Base-by-base conservation (phyloP, 2,888 invertebrate genomes). In the Axea sp. region DNA sequence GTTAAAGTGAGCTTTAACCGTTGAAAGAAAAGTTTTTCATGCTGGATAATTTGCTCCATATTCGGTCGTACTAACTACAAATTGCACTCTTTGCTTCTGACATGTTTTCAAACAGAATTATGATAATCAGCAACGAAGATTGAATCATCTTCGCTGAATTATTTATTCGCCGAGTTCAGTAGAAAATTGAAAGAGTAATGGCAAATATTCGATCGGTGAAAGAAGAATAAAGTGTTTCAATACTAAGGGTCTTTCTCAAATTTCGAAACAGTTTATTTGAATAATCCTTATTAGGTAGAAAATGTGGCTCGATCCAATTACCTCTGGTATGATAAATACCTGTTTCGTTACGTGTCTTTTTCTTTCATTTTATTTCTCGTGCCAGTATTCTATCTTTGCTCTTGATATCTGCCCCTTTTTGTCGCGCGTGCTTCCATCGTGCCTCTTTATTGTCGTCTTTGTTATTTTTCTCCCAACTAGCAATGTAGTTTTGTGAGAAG, bases 301-400 rank as follows among this genome's bases (percentile, higher is more conserved):
- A 75, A 74, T 77, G 73, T 76, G 76, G 78, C 73, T 76, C 79
- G 78, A 82, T 83, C 82, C 82, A 83, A 83, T 84, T 84, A 84
- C 80, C 77, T 75, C 73, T 77, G 78, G 77, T 76, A 78, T 77
- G 78, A 77, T 82, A 80, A 83, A 81, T 82, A 81, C 80, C 81
- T 79, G 80, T 83, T 80, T 73, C 76, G 74, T 69, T 28, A 3
- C 11, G 37, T 14, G n/a, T n/a, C n/a, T n/a, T n/a, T n/a, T n/a
- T n/a, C n/a, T n/a, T n/a, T n/a, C n/a, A n/a, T n/a, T n/a, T n/a
- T n/a, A n/a, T n/a, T n/a, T n/a, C n/a, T n/a, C n/a, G n/a, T n/a
- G n/a, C n/a, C n/a, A n/a, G n/a, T n/a, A n/a, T n/a, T 8, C 17
- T n/a, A 8, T 51, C 68, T 37, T 39, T 49, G 14, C 37, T 45